Evolutionary conservation across 2,888 invertebrate genomes (phyloP), one percentile per base, ranked within the genome.

Genomic region (Idaea biselata): DNA sequence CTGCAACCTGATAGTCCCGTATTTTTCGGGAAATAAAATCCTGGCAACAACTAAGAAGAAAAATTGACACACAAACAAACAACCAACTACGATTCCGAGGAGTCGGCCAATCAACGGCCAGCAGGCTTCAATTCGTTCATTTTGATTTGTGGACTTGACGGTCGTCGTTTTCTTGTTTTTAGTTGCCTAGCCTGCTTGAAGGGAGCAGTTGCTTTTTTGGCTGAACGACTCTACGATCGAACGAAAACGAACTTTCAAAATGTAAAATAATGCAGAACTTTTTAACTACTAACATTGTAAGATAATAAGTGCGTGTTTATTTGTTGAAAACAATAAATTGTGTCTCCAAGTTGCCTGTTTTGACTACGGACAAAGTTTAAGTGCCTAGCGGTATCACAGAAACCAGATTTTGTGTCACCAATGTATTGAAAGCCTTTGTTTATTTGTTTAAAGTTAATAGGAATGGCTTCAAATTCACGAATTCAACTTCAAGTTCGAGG

Each of bases 191-290:
- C 87, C 86, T 84, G 82, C 79, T 73, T 72, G 76, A 73, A 73
- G 73, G 78, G 73, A 77, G 83, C 86, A 86, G 87, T 88, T 88
- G 73, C 76, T 25, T 74, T 81, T 84, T 88, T 88, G 86, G 89
- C 86, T 79, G 72, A 82, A 84, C 85, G 84, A 89, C 82, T 78
- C 75, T 83, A 89, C 89, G 91, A 91, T 86, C 91, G 91, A 91
- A 91, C 91, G 91, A 91, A 91, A 81, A 83, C 86, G 86, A 86
- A 85, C 78, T 77, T 70, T 75, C 77, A 65, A 77, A 75, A 77
- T 70, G 61, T 64, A 69, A 65, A 69, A 71, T 67, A 70, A 63
- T 62, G 44, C 3, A 44, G 3, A 44, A 44, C 44, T 44, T 44
- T 44, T 25, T 5, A 25, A 25, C 5, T 44, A 44, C 14, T 8